phyloP scores from a whole-genome alignment of 2,888 invertebrate species.

The Synanthedon vespiformis region DNA sequence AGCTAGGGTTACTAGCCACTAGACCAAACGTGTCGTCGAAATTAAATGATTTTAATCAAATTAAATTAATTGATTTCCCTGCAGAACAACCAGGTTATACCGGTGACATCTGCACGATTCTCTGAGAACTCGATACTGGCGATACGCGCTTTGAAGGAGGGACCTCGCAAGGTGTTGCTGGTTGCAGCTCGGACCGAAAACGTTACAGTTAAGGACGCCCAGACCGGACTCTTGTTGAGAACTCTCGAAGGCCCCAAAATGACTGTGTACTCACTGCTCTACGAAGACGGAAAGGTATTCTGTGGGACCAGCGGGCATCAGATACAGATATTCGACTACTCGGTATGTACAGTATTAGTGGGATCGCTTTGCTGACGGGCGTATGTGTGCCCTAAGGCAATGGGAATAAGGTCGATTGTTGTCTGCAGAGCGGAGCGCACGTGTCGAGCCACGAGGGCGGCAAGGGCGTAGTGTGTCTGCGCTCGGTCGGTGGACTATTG shows the following conservation, averaged over 20 bases:
- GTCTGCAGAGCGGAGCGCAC: slow-evolving; percentile 73
- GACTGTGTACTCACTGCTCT: slow-evolving; percentile 79
- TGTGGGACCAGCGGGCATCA: slow-evolving; percentile 81
- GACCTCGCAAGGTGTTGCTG: slow-evolving; percentile 76
- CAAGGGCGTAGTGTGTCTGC: slow-evolving; percentile 80
- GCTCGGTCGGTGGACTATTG: slow-evolving; percentile 71
- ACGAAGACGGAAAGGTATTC: slow-evolving; percentile 76
- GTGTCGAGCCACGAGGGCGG: slow-evolving; percentile 73
- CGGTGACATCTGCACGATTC: slow-evolving; percentile 68
- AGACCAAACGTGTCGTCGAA: no score
- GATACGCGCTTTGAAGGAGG: slow-evolving; percentile 79
- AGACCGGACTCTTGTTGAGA: slow-evolving; percentile 75
- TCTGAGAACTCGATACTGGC: slow-evolving; percentile 76
- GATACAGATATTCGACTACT: slow-evolving; percentile 80
- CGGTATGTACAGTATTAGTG: slow-evolving; percentile 67
- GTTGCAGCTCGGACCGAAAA: slow-evolving; percentile 78
- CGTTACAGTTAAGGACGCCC: slow-evolving; percentile 79
- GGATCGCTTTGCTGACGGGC: not conserved
- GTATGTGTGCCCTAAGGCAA: not conserved
- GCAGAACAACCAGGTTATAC: slow-evolving; percentile 68
- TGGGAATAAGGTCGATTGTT: not conserved
- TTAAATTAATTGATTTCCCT: no score
- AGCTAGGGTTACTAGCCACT: no score
- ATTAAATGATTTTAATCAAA: no score
- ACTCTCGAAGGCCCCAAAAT: slow-evolving; percentile 69